A percentile compares a stretch with the other conserved stretches of the same genome.
phyloP scores from a whole-genome alignment of 2,797 vertebrate species.

The Dromococcyx pavoninus region DNA sequence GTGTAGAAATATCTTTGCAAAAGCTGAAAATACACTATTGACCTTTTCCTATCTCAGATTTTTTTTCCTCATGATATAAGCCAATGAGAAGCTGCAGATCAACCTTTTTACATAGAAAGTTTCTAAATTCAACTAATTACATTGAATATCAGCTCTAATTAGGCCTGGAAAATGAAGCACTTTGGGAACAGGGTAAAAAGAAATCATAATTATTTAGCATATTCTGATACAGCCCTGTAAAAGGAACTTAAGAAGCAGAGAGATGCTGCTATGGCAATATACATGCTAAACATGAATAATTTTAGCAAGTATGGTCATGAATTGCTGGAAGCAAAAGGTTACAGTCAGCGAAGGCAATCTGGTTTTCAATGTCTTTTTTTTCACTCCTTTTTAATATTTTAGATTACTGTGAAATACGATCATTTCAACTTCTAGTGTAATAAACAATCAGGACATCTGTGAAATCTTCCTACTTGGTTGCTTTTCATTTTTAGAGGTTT shows the following conservation, averaged over 20 bases:
- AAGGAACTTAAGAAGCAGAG: neutral
- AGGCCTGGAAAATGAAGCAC: constrained; percentile 29
- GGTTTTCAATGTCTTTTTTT: neutral
- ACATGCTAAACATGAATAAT: constrained; percentile 24
- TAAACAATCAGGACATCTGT: neutral
- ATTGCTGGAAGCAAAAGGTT: neutral
- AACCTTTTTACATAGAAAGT: neutral
- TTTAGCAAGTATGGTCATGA: constrained; percentile 14
- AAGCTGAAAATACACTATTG: neutral
- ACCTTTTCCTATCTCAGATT: neutral
- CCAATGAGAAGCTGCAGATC: neutral
- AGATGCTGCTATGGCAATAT: constrained; percentile 23
- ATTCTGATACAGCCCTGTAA: neutral
- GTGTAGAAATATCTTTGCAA: neutral
- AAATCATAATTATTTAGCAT: neutral
- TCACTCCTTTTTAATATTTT: neutral
- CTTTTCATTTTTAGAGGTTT: neutral
- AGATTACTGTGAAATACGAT: neutral
- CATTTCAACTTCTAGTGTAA: neutral
- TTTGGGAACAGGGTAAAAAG: constrained; percentile 2
- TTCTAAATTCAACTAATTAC: constrained; percentile 47
- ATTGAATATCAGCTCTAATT: constrained; percentile 45
- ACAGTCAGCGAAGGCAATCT: neutral
- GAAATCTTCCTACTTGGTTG: neutral
- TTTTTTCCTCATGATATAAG: neutral